Evolutionary conservation across 2,888 invertebrate genomes (phyloP).

Genomic region (Cinara cedri): DNA sequence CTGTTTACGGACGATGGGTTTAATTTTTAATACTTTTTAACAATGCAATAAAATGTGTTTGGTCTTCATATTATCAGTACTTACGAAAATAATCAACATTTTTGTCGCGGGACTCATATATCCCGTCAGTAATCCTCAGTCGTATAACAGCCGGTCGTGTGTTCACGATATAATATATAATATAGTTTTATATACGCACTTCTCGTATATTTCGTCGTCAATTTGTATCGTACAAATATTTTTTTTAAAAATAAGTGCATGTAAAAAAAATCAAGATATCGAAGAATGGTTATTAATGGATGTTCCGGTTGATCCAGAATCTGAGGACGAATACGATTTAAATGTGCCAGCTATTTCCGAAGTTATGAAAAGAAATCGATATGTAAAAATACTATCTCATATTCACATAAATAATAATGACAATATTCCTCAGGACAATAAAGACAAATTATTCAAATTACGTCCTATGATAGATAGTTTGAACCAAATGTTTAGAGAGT

Average conservation of each 20-base stretch:
- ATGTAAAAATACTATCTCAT: slow-evolving; percentile 1
- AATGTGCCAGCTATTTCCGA: slow-evolving; percentile 2
- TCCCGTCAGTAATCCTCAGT: background rate
- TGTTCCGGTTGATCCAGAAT: slow-evolving; percentile 22
- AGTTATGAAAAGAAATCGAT: background rate
- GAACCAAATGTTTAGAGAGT: slow-evolving; percentile 3
- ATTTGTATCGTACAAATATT: background rate
- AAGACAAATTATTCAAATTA: slow-evolving; percentile 20
- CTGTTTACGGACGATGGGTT: background rate
- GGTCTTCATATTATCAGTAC: background rate
- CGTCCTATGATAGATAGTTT: slow-evolving; percentile 6
- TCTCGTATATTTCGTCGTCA: slow-evolving; percentile 7
- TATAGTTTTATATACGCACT: background rate
- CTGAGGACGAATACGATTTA: slow-evolving; percentile 15
- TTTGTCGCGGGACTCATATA: slow-evolving; percentile 6
- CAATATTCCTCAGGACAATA: slow-evolving; percentile 1
- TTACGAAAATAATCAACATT: slow-evolving; percentile 9
- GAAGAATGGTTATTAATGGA: slow-evolving; percentile 13
- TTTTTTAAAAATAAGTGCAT: background rate
- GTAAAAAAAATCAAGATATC: slow-evolving; percentile 16
- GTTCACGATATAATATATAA: background rate
- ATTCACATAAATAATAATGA: slow-evolving; percentile 14
- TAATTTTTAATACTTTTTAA: background rate
- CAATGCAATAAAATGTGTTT: background rate
- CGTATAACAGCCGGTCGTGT: background rate